Conservation (phyloP, 2,113 vertebrate species). For the Mungos mungo region DNA sequence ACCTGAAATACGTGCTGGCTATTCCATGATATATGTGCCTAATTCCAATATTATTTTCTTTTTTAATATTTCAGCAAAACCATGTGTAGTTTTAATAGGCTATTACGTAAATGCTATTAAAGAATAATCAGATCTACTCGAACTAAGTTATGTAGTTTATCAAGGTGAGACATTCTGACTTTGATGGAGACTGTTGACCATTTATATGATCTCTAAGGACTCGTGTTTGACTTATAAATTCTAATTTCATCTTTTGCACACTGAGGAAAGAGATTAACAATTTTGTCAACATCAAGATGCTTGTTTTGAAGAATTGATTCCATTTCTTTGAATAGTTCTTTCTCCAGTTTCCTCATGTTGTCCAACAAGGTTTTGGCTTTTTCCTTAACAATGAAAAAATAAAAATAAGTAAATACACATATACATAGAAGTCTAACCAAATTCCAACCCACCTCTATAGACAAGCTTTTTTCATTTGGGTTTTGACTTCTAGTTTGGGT, state of each 20-base stretch:
- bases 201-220: constrained; percentile 36
- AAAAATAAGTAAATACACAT: background rate
- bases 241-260: constrained; percentile 88
- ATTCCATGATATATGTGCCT: constrained; percentile 3
- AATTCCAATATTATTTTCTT: constrained; percentile 37
- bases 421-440: background rate
- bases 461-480: constrained; percentile 43
- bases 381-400: constrained; percentile 82
- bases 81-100: background rate
- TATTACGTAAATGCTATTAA: constrained; percentile 18
- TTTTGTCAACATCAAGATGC: constrained; percentile 81
- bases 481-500: constrained; percentile 26
- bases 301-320: constrained; percentile 87
- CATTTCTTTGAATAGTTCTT: constrained; percentile 87
- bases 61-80: constrained; percentile 40
- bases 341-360: constrained; percentile 89
- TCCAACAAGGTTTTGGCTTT: constrained; percentile 87
- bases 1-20: background rate
- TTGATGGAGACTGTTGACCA: background rate
- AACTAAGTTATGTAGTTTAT: constrained; percentile 24
- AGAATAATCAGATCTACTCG: constrained; percentile 37
- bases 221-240: constrained; percentile 83
- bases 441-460: background rate
- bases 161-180: background rate
- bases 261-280: constrained; percentile 87